A percentile compares a stretch with the other conserved stretches of the same genome.
phyloP scores from a whole-genome alignment of 1,140 invertebrate species.

The Elymnias hypermnestra region DNA sequence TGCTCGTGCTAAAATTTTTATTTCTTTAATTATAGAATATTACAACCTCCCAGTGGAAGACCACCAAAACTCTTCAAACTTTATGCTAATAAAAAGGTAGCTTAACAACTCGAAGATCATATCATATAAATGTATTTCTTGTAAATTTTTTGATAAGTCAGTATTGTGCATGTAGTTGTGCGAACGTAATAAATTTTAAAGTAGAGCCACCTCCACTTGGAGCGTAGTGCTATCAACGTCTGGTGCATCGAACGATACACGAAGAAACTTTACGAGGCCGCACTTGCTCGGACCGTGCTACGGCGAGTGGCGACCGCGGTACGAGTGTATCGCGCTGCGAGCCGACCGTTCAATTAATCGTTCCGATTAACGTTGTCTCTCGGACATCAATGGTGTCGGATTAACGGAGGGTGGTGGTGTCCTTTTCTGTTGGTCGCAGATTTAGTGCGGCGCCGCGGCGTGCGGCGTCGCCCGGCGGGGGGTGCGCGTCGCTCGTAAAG shows the following conservation, averaged over 20 bases:
- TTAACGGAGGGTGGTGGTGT: conserved; percentile 65
- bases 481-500: conserved; percentile 71
- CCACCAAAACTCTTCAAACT: no score
- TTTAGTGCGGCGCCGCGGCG: conserved; percentile 73
- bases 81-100: no score
- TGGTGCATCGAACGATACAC: conserved; percentile 76
- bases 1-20: no score
- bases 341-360: conserved; percentile 67
- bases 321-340: conserved; percentile 54
- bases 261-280: conserved; percentile 74
- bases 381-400: conserved; percentile 62
- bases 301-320: conserved; percentile 43
- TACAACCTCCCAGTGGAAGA: no score
- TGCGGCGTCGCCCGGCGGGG: conserved; percentile 58
- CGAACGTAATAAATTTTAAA: no score
- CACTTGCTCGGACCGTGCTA: conserved; percentile 62
- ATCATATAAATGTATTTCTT: no score
- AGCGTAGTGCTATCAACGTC: conserved; percentile 58
- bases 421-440: conserved; percentile 67
- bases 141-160: no score
- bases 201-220: conserved; percentile 54
- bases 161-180: no score
- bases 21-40: no score
- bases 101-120: no score
- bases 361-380: conserved; percentile 62